Evolutionary conservation across 1,140 invertebrate genomes (phyloP), one percentile per base, ranked within the genome.

Genomic region (Octopus bimaculoides): DNA sequence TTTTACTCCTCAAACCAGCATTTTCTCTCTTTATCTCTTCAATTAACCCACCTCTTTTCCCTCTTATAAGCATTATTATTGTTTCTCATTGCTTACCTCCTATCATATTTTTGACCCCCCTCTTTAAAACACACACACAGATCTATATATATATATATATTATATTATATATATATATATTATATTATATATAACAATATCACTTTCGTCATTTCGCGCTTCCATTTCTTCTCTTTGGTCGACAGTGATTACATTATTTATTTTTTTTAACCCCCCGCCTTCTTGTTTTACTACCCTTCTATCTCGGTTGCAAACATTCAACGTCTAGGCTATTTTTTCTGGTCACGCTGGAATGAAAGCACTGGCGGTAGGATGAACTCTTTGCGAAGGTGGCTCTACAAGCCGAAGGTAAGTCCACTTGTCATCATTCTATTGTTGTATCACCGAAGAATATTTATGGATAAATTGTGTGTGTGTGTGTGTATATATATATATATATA

Each of bases 311-410:
- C 54, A 82, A 69, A 77, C 14, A 79, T 20, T 75, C 55, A 81
- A 73, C 73, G 66, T 75, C 26, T 69, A 75, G 79, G 78, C 69
- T 78, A 73, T 75, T 78, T 79, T 56, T 74, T 78, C 20, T 56
- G 66, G 52, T 56, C 52, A 73, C 52, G 66, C 52, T 71, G 53
- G 79, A 55, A 78, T 78, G 66, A 71, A 71, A 71, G 66, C 66
- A 10, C 66, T 71, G 17, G 66, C 66, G 66, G 66, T n/a, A 89
- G 89, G 84, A 96, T 96, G 95, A 94, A 96, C 92, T 96, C 95
- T 84, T 92, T 96, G 86, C 92, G 95, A 92, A 96, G 95, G 92
- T 96, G 95, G 95, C 94, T 96, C 88, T 96, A 95, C 91, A 95
- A 94, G 92, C 95, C 95, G 85, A 96, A 96, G 94, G 95, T 96